Base-by-base conservation (phyloP, 2,888 invertebrate genomes). In the Dromius quadrimaculatus region DNA sequence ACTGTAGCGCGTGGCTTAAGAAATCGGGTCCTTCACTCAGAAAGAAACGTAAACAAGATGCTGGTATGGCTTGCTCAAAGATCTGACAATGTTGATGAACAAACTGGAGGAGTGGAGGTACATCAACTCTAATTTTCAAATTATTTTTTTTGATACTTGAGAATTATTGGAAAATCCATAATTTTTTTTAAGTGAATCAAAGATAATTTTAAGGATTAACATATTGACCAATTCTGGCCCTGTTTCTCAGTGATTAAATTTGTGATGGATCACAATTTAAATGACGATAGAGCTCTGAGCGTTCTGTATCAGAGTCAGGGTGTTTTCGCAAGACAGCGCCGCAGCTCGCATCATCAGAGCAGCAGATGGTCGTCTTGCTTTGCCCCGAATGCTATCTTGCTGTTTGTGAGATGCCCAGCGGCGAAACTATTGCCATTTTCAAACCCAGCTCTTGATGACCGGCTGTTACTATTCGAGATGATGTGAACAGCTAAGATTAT, bases 31-130 rank as follows among this genome's bases (percentile, higher is more conserved):
- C 47, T 65, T 65, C 34, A 65, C 45, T 63, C 15, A 45, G 63
- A 54, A 65, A 66, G 66, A 66, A 54, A 66, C 66, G 66, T 66
- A 66, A 66, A 66, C 66, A 66, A 66, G 66, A 66, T 66, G 66
- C 66, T 66, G 66, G 66, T 66, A 59, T n/a, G n/a, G n/a, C n/a
- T n/a, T n/a, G n/a, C n/a, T n/a, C n/a, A n/a, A n/a, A n/a, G n/a
- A n/a, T n/a, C n/a, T n/a, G n/a, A n/a, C n/a, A n/a, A n/a, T n/a
- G n/a, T n/a, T n/a, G n/a, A n/a, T n/a, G n/a, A n/a, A n/a, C n/a
- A n/a, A n/a, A n/a, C n/a, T n/a, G n/a, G n/a, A n/a, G n/a, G n/a
- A n/a, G n/a, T n/a, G n/a, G n/a, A n/a, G n/a, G n/a, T n/a, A n/a
- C n/a, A n/a, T n/a, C n/a, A n/a, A n/a, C n/a, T n/a, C n/a, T n/a